Evolutionary conservation across 2,888 invertebrate species (phyloP).

Genomic region (Xylota sylvarum): DNA sequence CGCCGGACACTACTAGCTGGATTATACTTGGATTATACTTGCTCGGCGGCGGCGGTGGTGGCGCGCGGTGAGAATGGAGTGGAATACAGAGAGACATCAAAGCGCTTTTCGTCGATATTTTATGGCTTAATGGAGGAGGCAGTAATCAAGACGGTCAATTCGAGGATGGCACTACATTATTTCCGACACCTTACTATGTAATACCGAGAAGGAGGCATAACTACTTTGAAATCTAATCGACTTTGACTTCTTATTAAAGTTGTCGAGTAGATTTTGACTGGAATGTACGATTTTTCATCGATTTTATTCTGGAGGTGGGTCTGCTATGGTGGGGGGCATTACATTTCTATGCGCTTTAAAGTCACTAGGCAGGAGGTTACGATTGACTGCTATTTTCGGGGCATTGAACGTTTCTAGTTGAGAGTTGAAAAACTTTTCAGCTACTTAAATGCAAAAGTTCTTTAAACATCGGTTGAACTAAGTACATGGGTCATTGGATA

Average conservation of each 20-base stretch:
- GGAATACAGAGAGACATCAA: slow-evolving; percentile 17
- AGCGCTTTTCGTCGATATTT: slow-evolving; percentile 54
- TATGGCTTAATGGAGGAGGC: slow-evolving; percentile 48
- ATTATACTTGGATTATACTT: slow-evolving; percentile 52
- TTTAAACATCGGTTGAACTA: no score
- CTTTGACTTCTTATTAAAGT: slow-evolving; percentile 27
- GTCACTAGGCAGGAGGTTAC: no score
- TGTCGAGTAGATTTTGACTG: slow-evolving; percentile 1
- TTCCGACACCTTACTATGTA: slow-evolving; percentile 39
- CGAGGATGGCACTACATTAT: slow-evolving; percentile 35
- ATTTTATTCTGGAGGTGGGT: neutral
- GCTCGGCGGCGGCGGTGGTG: no score
- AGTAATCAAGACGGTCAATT: slow-evolving; percentile 21
- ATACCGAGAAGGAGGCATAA: slow-evolving; percentile 12
- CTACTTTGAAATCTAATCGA: slow-evolving; percentile 43
- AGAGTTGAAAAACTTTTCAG: no score
- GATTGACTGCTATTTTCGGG: no score
- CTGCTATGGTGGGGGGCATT: no score
- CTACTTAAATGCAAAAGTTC: no score
- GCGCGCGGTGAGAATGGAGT: slow-evolving; percentile 14
- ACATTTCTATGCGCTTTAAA: no score
- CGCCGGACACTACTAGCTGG: slow-evolving; percentile 46
- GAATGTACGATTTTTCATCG: neutral
- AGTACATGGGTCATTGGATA: no score
- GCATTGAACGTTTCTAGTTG: no score